Conservation (phyloP, 1,140 invertebrate species). For the Cyclargus thomasi region DNA sequence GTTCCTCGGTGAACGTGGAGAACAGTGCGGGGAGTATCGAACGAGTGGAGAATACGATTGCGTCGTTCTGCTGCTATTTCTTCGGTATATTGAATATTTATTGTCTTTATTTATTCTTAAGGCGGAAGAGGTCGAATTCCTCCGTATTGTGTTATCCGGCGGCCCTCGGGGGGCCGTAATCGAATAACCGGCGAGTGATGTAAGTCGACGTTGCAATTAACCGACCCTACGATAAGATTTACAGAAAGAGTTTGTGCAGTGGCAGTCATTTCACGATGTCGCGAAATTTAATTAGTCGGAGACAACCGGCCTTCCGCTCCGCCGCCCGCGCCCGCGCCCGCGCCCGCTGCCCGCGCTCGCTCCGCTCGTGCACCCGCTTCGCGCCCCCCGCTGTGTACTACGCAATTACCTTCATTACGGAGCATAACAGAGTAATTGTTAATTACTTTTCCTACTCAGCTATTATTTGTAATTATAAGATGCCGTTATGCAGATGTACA, state of each 20-base stretch:
- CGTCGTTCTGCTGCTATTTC: constrained; percentile 57
- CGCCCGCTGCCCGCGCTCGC: no score
- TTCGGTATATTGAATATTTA: constrained; percentile 45
- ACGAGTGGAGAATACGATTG: constrained; percentile 51
- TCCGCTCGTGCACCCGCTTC: background rate
- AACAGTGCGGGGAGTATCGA: constrained; percentile 58
- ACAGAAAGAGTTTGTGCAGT: constrained; percentile 52
- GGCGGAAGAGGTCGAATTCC: background rate
- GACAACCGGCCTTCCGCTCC: constrained; percentile 43
- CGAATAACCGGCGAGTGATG: constrained; percentile 32
- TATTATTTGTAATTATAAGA: constrained; percentile 38
- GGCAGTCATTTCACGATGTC: constrained; percentile 51
- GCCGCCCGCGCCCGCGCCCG: constrained; percentile 24
- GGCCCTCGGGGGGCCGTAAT: constrained; percentile 19
- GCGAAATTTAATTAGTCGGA: constrained; percentile 59
- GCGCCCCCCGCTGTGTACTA: constrained; percentile 35
- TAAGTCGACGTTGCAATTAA: constrained; percentile 35
- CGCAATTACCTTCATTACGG: constrained; percentile 60
- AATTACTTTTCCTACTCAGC: constrained; percentile 49
- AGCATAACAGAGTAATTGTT: constrained; percentile 58
- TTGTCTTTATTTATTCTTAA: constrained; percentile 16
- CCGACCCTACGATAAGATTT: constrained; percentile 39
- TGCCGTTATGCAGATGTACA: constrained; percentile 22
- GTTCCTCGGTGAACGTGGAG: constrained; percentile 41
- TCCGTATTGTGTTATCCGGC: background rate